These are phyloP conservation scores for Tenualosa ilisha DNA, from an alignment of 2,797 vertebrate genomes.

Conservation along the genomic window DNA sequence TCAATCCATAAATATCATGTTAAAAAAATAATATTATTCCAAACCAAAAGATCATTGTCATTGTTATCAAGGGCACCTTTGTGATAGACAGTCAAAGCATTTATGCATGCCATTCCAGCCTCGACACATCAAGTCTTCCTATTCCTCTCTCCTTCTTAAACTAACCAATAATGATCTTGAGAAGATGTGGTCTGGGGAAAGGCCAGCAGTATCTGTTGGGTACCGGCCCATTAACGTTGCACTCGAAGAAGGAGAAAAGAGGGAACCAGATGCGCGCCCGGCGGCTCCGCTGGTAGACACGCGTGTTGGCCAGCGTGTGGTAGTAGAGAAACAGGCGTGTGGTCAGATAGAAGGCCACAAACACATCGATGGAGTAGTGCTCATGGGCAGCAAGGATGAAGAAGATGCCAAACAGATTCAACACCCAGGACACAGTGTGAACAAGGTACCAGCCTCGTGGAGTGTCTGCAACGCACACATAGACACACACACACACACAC, in stretches of 20 bases:
- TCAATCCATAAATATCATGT: constrained; percentile 7
- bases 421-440: constrained; percentile 96
- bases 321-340: constrained; percentile 97
- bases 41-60: neutral
- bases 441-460: constrained; percentile 96
- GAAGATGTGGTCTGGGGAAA: constrained; percentile 83
- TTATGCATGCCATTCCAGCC: too few relatives aligned
- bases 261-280: constrained; percentile 96
- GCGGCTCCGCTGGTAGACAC: constrained; percentile 91
- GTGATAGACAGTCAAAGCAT: neutral
- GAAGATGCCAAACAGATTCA: constrained; percentile 98
- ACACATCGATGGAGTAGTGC: constrained; percentile 97
- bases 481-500: constrained; percentile 1
- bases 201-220: constrained; percentile 98
- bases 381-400: constrained; percentile 97
- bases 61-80: neutral
- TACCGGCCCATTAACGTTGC: constrained; percentile 94
- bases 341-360: constrained; percentile 98
- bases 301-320: constrained; percentile 93
- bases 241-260: constrained; percentile 98
- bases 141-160: neutral
- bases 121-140: neutral
- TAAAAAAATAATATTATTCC: neutral
- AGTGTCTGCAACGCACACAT: constrained; percentile 76
- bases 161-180: constrained; percentile 88